Evolutionary conservation across 2,113 vertebrate genomes (phyloP).

Genomic region (Microcebus jonahi): DNA sequence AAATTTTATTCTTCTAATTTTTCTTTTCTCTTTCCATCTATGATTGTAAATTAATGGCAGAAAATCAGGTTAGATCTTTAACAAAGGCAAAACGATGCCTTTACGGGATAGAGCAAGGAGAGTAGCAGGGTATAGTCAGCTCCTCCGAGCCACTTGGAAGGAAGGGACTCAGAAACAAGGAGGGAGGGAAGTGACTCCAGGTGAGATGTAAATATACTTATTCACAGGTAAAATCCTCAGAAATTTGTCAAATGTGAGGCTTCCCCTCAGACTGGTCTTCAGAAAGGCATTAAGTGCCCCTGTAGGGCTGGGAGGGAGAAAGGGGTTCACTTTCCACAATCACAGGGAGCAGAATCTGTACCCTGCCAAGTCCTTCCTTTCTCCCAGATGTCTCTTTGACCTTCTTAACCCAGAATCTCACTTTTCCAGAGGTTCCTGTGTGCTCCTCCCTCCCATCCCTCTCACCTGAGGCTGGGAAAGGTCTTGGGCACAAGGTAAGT

Average conservation of each 20-base stretch:
- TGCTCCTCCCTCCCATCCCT: neutral
- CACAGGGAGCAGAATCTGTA: neutral
- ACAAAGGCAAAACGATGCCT: neutral
- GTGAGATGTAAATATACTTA: neutral
- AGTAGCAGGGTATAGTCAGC: neutral
- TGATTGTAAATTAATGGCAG: too few species aligned
- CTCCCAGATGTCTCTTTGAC: neutral
- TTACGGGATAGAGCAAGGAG: neutral
- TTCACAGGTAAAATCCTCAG: neutral
- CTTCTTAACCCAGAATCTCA: neutral
- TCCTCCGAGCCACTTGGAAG: neutral
- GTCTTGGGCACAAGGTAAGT: neutral
- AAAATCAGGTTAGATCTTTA: neutral
- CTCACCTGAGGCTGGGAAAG: neutral
- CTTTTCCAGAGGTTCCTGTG: neutral
- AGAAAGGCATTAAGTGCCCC: neutral
- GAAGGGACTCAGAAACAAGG: neutral
- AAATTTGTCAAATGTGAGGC: neutral
- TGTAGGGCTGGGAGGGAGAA: neutral
- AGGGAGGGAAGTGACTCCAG: neutral
- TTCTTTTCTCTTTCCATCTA: too few species aligned
- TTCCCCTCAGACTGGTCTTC: neutral
- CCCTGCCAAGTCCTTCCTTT: neutral
- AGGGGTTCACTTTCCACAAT: neutral
- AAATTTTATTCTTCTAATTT: too few species aligned